phyloP scores from a whole-genome alignment of 2,797 vertebrate genomes.

The Poeciliopsis presidionis region DNA sequence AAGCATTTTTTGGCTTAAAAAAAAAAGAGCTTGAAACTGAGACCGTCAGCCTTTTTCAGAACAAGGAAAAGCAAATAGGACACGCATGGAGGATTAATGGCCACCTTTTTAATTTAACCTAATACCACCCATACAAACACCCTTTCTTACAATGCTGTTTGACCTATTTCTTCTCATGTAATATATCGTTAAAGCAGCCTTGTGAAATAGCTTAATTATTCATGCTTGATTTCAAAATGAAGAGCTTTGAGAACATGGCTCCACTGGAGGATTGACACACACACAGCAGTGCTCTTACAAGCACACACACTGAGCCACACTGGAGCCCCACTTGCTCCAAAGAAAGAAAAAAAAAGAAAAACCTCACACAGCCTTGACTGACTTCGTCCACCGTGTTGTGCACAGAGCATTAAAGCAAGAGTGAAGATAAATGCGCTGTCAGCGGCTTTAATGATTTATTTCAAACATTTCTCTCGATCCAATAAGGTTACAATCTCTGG shows the following conservation, averaged over 20 bases:
- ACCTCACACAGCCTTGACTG: constrained; percentile 67
- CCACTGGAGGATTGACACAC: constrained; percentile 82
- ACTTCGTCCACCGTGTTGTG: constrained; percentile 75
- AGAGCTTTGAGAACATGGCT: constrained; percentile 81
- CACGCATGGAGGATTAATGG: constrained; percentile 39
- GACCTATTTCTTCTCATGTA: constrained; percentile 84
- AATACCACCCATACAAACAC: constrained; percentile 70
- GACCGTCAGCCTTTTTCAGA: constrained; percentile 41
- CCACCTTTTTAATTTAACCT: constrained; percentile 58
- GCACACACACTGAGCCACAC: constrained; percentile 74
- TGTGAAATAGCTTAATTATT: constrained; percentile 85
- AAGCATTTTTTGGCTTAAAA: constrained; percentile 23
- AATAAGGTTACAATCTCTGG: constrained; percentile 78
- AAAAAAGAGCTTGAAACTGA: constrained; percentile 25
- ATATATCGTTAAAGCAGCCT: constrained; percentile 81
- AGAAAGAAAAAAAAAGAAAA: constrained; percentile 17
- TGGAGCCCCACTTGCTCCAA: constrained; percentile 50
- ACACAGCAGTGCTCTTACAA: constrained; percentile 76
- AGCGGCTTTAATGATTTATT: constrained; percentile 83
- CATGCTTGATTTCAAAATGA: constrained; percentile 85
- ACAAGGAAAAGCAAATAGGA: constrained; percentile 37
- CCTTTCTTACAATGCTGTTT: constrained; percentile 69
- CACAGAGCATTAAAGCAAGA: constrained; percentile 76
- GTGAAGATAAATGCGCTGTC: constrained; percentile 85
- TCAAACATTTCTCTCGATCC: constrained; percentile 80